Percentiles rank a stretch among this genome's conserved stretches.
Conservation (phyloP, 2,888 invertebrate genomes). For the Dryomyza anilis region DNA sequence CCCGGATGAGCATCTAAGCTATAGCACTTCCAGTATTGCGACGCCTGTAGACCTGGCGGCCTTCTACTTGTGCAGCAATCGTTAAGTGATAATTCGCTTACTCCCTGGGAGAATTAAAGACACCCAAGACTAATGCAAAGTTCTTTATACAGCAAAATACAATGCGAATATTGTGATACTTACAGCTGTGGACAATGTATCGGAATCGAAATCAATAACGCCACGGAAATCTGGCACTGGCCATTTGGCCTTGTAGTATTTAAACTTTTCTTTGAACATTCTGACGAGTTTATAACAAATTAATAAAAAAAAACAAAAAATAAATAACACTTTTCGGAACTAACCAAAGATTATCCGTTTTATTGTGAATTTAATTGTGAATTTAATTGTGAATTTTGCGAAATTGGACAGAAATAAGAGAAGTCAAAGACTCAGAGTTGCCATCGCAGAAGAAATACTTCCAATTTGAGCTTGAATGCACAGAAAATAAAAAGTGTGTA, state of each 20-base stretch:
- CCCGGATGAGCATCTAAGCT: constrained; percentile 70
- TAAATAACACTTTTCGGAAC: too few relatives aligned
- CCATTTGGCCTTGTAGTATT: constrained; percentile 77
- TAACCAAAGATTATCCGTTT: too few relatives aligned
- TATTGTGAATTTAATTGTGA: too few relatives aligned
- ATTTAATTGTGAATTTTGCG: too few relatives aligned
- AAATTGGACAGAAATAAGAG: too few relatives aligned
- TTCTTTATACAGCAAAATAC: background rate
- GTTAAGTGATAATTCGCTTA: constrained; percentile 12
- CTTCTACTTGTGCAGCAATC: constrained; percentile 21
- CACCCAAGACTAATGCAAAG: background rate
- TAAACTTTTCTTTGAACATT: constrained; percentile 74
- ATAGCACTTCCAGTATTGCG: constrained; percentile 69
- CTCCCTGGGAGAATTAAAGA: background rate
- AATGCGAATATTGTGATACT: too few relatives aligned
- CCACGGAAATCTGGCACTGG: constrained; percentile 68
- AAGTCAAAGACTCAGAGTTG: too few relatives aligned
- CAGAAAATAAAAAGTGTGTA: too few relatives aligned
- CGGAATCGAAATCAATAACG: constrained; percentile 67
- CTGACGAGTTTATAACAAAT: background rate
- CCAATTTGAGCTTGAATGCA: too few relatives aligned
- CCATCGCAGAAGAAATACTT: too few relatives aligned
- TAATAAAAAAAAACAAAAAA: background rate
- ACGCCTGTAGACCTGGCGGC: constrained; percentile 47
- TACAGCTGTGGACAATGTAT: background rate